phyloP scores from a whole-genome alignment of 92 coral and sea anemone genomes.

The Palythoa grandis region DNA sequence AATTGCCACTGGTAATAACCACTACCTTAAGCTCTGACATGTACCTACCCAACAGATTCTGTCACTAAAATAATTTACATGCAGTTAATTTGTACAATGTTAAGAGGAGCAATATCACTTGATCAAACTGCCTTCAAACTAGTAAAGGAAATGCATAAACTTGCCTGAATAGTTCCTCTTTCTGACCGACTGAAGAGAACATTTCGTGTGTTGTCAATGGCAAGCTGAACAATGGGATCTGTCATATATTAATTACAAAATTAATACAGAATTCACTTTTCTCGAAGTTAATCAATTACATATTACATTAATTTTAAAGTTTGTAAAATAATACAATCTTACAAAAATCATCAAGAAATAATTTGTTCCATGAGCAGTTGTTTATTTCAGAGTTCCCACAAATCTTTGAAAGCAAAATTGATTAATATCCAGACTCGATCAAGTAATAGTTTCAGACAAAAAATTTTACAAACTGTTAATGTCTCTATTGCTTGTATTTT shows the following conservation, averaged over 20 bases:
- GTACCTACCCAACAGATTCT: neutral
- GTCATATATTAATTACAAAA: neutral
- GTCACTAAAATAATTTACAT: neutral
- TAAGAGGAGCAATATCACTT: too few relatives aligned
- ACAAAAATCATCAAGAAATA: too few relatives aligned
- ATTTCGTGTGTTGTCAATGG: constrained; percentile 95
- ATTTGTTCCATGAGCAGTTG: too few relatives aligned
- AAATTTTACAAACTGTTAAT: too few relatives aligned
- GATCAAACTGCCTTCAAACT: too few relatives aligned
- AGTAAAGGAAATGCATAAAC: neutral
- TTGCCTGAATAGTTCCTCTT: constrained; percentile 89
- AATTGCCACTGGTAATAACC: too few relatives aligned
- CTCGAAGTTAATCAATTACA: neutral
- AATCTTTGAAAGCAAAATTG: too few relatives aligned
- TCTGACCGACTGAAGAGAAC: constrained; percentile 90
- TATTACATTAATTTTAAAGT: neutral
- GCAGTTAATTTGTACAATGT: neutral
- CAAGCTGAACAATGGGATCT: constrained; percentile 94
- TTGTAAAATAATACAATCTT: too few relatives aligned
- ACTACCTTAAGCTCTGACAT: neutral
- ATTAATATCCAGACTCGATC: too few relatives aligned
- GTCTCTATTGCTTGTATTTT: too few relatives aligned
- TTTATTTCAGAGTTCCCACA: too few relatives aligned
- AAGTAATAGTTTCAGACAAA: too few relatives aligned
- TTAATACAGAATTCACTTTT: neutral